Evolutionary conservation across 2,888 invertebrate genomes (phyloP), one percentile per base, ranked within the genome.

Genomic region (Drosophila nr. perissopoda): DNA sequence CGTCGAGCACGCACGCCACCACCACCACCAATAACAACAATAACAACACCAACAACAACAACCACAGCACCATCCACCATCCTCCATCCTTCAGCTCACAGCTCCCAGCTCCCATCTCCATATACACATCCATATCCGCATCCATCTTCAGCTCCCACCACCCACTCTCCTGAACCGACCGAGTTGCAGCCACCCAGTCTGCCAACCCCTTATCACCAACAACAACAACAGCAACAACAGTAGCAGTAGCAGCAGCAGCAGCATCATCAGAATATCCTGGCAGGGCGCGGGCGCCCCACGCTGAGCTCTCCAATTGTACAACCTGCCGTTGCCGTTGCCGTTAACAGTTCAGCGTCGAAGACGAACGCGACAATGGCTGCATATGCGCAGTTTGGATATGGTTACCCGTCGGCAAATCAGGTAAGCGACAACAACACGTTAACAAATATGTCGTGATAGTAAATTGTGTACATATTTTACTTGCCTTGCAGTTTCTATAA

Each of bases 371-470:
- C 86, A 79, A 93, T 93, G 93, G 93, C 97, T 94, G 97, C 97
- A 93, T 98, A 98, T 94, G 96, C 97, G 93, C 97, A 98, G 94
- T 97, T 98, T 94, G 97, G 97, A 94, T 98, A 97, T 94, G 89
- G 97, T 92, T 97, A 98, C 95, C 97, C 97, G 95, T 95, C 97
- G 95, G 97, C 97, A 93, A 96, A 97, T 92, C 97, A 97, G 97
- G 97, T 98, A 94, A 95, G 95, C 76, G 18, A 18, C 62, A 13
- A 45, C 49, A 40, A 33, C 51, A 34, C 45, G 25, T 2, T 45
- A 4, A 25, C 16, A 45, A 25, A 45, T 25, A 45, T 25, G 25
- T 3, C 13, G 5, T 0, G 10, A 0, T 18, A 0, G 27, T 18
- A 49, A 27, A 49, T 25, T 2, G 7, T 16, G 1, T 18, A 25